A percentile compares a stretch with the other conserved stretches of the same genome.
Evolutionary conservation across 2,888 invertebrate species (phyloP).

Genomic region (Parnassius glacialis): DNA sequence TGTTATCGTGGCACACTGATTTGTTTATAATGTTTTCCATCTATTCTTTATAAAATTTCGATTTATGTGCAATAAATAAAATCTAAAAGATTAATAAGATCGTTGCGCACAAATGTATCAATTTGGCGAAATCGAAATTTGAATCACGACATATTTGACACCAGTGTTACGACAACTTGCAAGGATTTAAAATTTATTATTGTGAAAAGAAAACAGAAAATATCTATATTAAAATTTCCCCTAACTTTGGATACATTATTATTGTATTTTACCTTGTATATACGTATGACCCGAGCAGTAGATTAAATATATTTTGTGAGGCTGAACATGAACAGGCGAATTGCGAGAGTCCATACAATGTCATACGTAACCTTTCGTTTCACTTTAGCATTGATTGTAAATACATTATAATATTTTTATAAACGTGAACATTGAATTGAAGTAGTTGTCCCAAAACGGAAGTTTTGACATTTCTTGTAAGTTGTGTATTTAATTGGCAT

Average conservation of each 20-base stretch:
- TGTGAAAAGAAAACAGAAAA: slow-evolving; percentile 55
- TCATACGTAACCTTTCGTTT: slow-evolving; percentile 67
- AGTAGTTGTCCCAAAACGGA: slow-evolving; percentile 44
- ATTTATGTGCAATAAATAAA: slow-evolving; percentile 28
- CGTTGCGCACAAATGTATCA: slow-evolving; percentile 64
- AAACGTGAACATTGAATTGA: slow-evolving; percentile 58
- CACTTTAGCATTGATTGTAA: slow-evolving; percentile 72
- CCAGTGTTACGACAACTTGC: slow-evolving; percentile 54
- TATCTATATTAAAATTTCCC: slow-evolving; percentile 60
- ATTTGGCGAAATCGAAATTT: slow-evolving; percentile 48
- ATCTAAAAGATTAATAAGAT: slow-evolving; percentile 25
- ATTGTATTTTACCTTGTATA: slow-evolving; percentile 75
- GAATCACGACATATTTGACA: slow-evolving; percentile 48
- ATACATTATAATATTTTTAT: slow-evolving; percentile 56
- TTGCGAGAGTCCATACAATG: slow-evolving; percentile 56
- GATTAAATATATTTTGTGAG: slow-evolving; percentile 63
- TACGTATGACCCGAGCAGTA: slow-evolving; percentile 74
- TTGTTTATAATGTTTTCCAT: neutral
- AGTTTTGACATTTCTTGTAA: slow-evolving; percentile 49
- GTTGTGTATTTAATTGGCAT: slow-evolving; percentile 35
- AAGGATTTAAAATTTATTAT: slow-evolving; percentile 50
- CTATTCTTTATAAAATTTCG: slow-evolving; percentile 5
- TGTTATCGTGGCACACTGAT: slow-evolving; percentile 12
- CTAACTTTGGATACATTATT: slow-evolving; percentile 66
- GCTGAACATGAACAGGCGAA: slow-evolving; percentile 49